Conservation (phyloP, 2,113 vertebrate genomes). For the Brachyhypopomus occidentalis region DNA sequence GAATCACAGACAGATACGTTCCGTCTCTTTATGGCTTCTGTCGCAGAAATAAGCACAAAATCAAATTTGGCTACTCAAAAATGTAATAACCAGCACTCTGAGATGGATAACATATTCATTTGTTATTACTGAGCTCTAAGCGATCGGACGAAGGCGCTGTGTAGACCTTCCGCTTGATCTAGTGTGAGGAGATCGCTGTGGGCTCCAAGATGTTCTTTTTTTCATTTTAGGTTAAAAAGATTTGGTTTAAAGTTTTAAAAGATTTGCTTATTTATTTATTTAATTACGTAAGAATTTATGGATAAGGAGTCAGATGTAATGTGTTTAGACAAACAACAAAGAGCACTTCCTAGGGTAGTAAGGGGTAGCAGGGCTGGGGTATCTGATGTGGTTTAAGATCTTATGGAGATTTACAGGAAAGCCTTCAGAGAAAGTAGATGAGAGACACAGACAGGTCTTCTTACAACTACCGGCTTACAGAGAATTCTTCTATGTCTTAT, state of each 20-base stretch:
- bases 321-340: slow-evolving; percentile 30
- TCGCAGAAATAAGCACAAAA: slow-evolving; percentile 47
- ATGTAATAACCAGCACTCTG: slow-evolving; percentile 54
- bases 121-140: slow-evolving; percentile 50
- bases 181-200: slow-evolving; percentile 38
- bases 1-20: slow-evolving; percentile 42
- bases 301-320: slow-evolving; percentile 16
- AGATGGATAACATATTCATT: slow-evolving; percentile 56
- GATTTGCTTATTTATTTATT: slow-evolving; percentile 36
- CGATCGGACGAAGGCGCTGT: slow-evolving; percentile 35
- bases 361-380: not conserved
- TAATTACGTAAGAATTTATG: slow-evolving; percentile 28
- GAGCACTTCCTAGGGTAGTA: slow-evolving; percentile 20
- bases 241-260: slow-evolving; percentile 6
- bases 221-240: slow-evolving; percentile 7
- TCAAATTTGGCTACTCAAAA: slow-evolving; percentile 47
- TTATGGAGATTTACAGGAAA: slow-evolving; percentile 42
- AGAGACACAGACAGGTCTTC: not conserved
- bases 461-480: not conserved
- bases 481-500: too few species aligned
- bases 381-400: slow-evolving; percentile 33
- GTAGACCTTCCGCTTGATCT: slow-evolving; percentile 22
- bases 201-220: slow-evolving; percentile 12
- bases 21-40: slow-evolving; percentile 38
- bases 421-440: not conserved